Evolutionary conservation across 2,797 vertebrate genomes (phyloP), one percentile per base, ranked within the genome.

Genomic region (Coccyzus lansbergi): DNA sequence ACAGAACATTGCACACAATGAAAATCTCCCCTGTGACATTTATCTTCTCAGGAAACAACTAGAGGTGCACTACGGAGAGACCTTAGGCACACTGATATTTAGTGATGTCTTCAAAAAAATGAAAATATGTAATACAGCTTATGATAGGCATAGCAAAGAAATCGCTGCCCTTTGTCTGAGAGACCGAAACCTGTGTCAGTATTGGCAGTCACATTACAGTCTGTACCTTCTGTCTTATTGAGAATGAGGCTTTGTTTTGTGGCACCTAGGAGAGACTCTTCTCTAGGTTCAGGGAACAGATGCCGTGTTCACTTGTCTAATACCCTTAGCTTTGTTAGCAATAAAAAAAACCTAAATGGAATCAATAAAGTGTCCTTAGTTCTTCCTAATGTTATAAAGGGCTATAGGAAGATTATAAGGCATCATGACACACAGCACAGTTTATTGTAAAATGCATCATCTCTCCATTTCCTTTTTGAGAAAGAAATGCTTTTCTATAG

Each of bases 31-130:
- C 81, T 28, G 34, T 77, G n/a, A 22, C 12, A 8, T 17, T n/a
- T 58, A 16, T 40, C 20, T 60, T 85, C 29, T 46, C 0, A 0
- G 64, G 56, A 59, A 86, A 31, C 19, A 64, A 5, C 7, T 22
- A 28, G 17, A 75, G 10, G 20, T 29, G 8, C 18, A 2, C 28
- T 53, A 26, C 0, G 1, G 34, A 48, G 12, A 40, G 49, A 11
- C 80, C 28, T 67, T 72, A 59, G n/a, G 13, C 36, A 38, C 11
- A 15, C 21, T 28, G 20, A 36, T 36, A 69, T 71, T 81, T 21
- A 64, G 29, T 52, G 14, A 19, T 28, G 20, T 52, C 40, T 70
- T 79, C 15, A 53, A 49, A 71, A 63, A 81, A 88, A 53, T 7
- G 11, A 3, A 86, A 70, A 12, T 25, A 7, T 34, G 11, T 68